Percentiles rank a stretch among this genome's conserved stretches.
These are phyloP conservation scores for Heliconius ethilla DNA, from an alignment of 2,888 invertebrate species.

Conservation along the genomic window DNA sequence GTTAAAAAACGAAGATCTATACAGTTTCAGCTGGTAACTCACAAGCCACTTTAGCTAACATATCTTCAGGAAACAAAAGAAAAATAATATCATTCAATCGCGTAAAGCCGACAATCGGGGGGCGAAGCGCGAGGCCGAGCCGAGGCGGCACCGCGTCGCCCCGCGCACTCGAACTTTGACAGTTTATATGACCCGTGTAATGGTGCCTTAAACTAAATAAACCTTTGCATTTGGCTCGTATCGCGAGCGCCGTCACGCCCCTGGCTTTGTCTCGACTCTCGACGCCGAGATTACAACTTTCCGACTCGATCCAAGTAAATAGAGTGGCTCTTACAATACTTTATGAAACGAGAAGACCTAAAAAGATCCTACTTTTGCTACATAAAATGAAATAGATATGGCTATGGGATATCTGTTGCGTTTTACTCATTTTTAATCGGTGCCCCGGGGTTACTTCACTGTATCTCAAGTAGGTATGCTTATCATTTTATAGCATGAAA, in stretches of 20 bases:
- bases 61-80: conserved; percentile 42
- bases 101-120: conserved; percentile 53
- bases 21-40: neutral
- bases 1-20: neutral
- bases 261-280: conserved; percentile 62
- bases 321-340: conserved; percentile 39
- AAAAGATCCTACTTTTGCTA: conserved; percentile 21
- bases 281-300: conserved; percentile 65
- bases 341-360: conserved; percentile 30
- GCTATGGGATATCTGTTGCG: conserved; percentile 13
- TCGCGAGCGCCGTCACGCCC: conserved; percentile 59
- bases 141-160: conserved; percentile 57
- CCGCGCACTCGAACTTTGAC: conserved; percentile 75
- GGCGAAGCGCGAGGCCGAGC: conserved; percentile 46
- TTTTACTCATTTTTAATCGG: conserved; percentile 5
- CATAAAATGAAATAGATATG: conserved; percentile 27
- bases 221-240: conserved; percentile 76
- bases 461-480: neutral
- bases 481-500: neutral
- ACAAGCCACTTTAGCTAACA: neutral
- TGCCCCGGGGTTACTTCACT: neutral
- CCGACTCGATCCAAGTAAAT: conserved; percentile 40
- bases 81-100: conserved; percentile 61
- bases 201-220: conserved; percentile 80
- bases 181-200: conserved; percentile 82